phyloP scores from a whole-genome alignment of 2,113 vertebrate species.

The Lophochroa leadbeateri region DNA sequence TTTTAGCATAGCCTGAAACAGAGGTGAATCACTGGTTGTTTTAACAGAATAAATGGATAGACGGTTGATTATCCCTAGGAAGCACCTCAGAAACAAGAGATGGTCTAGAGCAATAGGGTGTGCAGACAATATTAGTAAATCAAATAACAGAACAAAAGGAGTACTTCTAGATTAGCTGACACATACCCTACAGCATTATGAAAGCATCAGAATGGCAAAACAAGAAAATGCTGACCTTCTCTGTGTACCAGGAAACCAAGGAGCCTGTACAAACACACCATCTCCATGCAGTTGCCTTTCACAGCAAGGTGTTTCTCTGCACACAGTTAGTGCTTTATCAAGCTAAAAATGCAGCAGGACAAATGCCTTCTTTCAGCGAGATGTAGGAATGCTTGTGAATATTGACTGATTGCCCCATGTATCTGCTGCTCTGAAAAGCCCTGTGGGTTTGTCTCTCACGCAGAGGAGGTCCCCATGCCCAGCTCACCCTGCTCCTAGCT shows the following conservation, averaged over 20 bases:
- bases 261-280: not conserved
- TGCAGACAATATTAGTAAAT: not conserved
- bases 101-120: not conserved
- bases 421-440: not conserved
- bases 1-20: not conserved
- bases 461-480: not conserved
- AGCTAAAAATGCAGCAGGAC: not conserved
- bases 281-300: not conserved
- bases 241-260: not conserved
- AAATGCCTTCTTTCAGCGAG: not conserved
- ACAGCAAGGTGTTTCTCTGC: not conserved
- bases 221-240: not conserved
- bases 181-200: not conserved
- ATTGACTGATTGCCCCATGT: not conserved
- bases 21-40: not conserved
- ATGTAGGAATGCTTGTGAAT: accelerated
- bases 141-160: not conserved
- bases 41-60: not conserved
- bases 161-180: not conserved
- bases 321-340: not conserved
- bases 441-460: not conserved
- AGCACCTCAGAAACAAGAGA: not conserved
- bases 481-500: not conserved
- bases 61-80: not conserved
- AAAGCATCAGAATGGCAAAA: not conserved